Base-by-base conservation (phyloP, 1,140 invertebrate genomes). In the Agraylea sexmaculata region DNA sequence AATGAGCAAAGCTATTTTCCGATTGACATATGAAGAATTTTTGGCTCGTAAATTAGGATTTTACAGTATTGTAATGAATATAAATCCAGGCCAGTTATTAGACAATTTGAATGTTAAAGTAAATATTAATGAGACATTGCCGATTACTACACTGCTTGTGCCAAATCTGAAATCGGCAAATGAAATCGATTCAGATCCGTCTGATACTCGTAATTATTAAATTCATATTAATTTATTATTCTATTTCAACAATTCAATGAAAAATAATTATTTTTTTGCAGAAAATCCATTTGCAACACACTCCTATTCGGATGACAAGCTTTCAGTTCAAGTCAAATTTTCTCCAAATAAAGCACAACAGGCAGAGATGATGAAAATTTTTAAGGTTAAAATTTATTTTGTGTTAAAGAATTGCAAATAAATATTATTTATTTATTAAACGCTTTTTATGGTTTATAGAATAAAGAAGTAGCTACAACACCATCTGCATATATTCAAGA, bases 21-120 rank as follows among this genome's bases (percentile, higher is more conserved):
- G 77, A 46, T 54, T 79, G 33, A 75, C 70, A 0, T 79, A 78
- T 50, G 77, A 80, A 55, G 74, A 78, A 56, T 49, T 80, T 4
- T 54, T 80, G 7, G 53, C 57, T 2, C 58, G 74, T 4, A 58
- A 69, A 22, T 62, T 70, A 31, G 71, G 71, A 2, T 57, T 66
- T 7, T 80, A 80, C 57, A 70, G 75, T 49, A 64, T 77, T 37
- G 66, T 68, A 11, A 61, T 78, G 10, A 77, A 78, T 51, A 55
- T 78, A 25, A 68, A 73, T 50, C 75, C 75, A 0, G 71, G 71
- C 7, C 58, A 69, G 42, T 46, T 72, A 2, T 69, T 78, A 10
- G 66, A 68, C 33, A 61, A 74, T 35, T 57, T 77, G 34, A 57
- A 62, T 21, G 69, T 77, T n/a, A 53, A 63, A 12, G 73, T 77